Evolutionary conservation across 2,797 vertebrate species (phyloP), one percentile per base, ranked within the genome.

Genomic region (Platyrinchus mystaceus): DNA sequence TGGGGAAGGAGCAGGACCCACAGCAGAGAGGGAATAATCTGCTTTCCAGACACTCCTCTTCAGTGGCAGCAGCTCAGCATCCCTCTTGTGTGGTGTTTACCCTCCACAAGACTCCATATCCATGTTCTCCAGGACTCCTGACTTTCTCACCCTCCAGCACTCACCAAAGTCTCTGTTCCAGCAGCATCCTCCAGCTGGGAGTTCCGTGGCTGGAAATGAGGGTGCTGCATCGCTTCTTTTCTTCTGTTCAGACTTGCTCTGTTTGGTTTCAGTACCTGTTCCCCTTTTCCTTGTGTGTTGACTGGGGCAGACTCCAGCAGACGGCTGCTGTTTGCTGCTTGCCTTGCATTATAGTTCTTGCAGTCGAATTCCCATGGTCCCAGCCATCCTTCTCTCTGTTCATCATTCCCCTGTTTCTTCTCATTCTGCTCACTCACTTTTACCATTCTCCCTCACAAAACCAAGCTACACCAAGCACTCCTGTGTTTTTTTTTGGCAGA

Each of bases 241-340:
- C 52, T 55, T 76, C 82, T 67, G 52, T 47, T 58, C 10, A 1
- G 4, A 66, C 52, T 76, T 46, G 81, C 19, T 50, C 52, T 64
- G 92, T 70, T 85, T 5, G 0, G 44, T 95, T 94, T 96, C 93
- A 24, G 47, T 67, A 62, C 87, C 84, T 24, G 81, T 94, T 96
- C 82, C 91, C 75, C 63, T 91, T 96, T 90, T 27, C 19, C 59
- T 59, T 6, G 6, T 2, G 1, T 66, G 63, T 66, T 76, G 78
- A 22, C 46, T 8, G 27, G 60, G 53, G 75, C 94, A 82, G 82
- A 62, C 55, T 62, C 44, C 78, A 55, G 55, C 90, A 69, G 70
- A 18, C 14, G 2, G 70, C 70, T n/a, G 66, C 64, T 28, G 37
- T 32, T 58, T 37, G 77, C 78, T 44, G 5, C 69, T 53, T 34